Base-by-base conservation (phyloP, 2,888 invertebrate species). In the Meteorus colon region DNA sequence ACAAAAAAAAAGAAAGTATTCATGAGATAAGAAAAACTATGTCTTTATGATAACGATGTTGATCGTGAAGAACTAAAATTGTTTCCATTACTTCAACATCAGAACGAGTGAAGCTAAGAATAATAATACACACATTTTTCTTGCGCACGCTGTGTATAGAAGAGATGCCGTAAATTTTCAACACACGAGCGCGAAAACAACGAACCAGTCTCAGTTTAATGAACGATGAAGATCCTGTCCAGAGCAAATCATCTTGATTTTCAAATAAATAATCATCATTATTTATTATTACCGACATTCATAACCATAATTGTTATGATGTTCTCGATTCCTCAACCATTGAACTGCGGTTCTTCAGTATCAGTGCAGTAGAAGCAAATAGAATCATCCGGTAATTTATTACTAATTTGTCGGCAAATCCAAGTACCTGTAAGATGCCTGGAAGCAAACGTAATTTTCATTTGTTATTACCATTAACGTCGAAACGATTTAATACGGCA, bases 131-230 rank as follows among this genome's bases (percentile, higher is more conserved):
- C 62, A 62, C 27, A n/a, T 31, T 62, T 31, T 14, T 27, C n/a
- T 10, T 19, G 27, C 48, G n/a, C 19, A 51, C 51, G 41, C 55
- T 55, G 16, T 55, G 4, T 19, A 63, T 59, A 41, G 41, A 41
- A 41, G 19, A 69, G 48, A 37, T 63, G 37, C 34, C 45, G 63
- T 63, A 69, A 74, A 74, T 63, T 63, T 74, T 27, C 68, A 74
- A 74, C 55, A 73, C 73, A 74, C 45, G 68, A 51, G 74, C 74
- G 74, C n/a, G 69, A 74, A 74, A 62, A 63, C 59, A 51, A 69
- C 14, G 63, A 69, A 31, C 69, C 74, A 74, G 74, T 55, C 34
- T 27, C 63, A 60, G 41, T 67, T 74, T 60, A 60, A 74, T 29
- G 68, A 24, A 62, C 74, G 68, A 65, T 24, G 48, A 37, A 68